Evolutionary conservation across 30 jellyfish, hydroid and myxozoan species (phyloP).

Genomic region (Turritopsis rubra): DNA sequence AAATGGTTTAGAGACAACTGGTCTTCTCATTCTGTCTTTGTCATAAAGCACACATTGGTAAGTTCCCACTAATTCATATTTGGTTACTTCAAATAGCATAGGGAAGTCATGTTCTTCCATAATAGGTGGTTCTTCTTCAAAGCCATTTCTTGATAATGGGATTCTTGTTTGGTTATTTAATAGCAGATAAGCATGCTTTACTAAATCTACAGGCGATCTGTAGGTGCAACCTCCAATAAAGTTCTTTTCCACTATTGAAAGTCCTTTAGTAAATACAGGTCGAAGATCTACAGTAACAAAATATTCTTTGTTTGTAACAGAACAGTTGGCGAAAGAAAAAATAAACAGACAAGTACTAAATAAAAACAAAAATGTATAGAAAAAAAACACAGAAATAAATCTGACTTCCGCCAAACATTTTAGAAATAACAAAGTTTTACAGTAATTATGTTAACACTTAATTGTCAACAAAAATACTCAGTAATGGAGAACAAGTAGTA

Average conservation of each 20-base stretch:
- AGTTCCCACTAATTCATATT: background rate
- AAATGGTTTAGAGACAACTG: background rate
- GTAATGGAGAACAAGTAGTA: no score
- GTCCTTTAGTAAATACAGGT: background rate
- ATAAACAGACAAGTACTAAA: no score
- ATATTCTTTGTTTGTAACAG: no score
- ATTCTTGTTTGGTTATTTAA: background rate
- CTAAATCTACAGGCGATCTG: background rate
- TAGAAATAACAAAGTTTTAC: no score
- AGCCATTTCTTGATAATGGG: background rate
- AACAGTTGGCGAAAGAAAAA: no score
- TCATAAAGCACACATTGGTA: constrained; percentile 1
- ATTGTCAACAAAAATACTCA: no score
- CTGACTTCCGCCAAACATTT: no score
- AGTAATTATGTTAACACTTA: no score
- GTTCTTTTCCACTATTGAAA: background rate
- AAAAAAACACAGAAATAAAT: no score
- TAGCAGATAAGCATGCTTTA: background rate
- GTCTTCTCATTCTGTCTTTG: background rate
- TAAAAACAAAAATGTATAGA: no score
- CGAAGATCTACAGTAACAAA: background rate
- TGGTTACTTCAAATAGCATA: background rate
- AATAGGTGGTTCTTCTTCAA: background rate
- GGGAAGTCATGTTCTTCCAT: background rate
- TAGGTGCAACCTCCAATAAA: background rate